Base-by-base conservation (phyloP, 2,797 vertebrate species). In the Gorsachius magnificus region DNA sequence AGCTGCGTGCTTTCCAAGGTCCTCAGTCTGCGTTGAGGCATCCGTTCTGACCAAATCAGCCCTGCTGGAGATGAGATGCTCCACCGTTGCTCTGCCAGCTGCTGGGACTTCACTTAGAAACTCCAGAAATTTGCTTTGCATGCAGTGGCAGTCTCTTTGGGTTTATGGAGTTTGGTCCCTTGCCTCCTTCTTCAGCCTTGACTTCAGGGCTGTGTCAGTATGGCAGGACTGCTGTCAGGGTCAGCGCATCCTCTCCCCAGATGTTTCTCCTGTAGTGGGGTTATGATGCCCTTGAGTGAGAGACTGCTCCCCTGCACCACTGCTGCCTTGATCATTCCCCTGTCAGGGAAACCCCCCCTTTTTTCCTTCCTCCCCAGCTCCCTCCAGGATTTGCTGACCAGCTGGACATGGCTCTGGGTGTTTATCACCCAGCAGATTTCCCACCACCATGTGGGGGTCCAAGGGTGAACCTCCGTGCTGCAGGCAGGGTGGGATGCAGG, bases 401-500 rank as follows among this genome's bases (percentile, higher is more conserved):
- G 61, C n/a, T 50, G 50, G 14, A 22, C 24, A 1, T 7, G 8
- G 35, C 26, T 79, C 58, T 29, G n/a, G 13, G 2, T 36, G n/a
- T 29, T 79, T 12, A 6, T 65, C 46, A 35, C 41, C 16, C 76
- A 50, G 66, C 50, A 78, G 25, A 25, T 54, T 35, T 65, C 65
- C 70, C 13, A 14, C 5, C 1, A 0, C 5, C 0, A 24, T 2
- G 0, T 1, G 1, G 22, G n/a, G 22, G 2, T 4, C 28, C 0
- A 1, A 11, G 33, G 53, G 24, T 46, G 28, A 21, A 7, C 33
- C 17, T 58, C 21, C 0, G 1, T 50, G 74, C 79, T 29, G 48
- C 36, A 13, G 82, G 75, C 74, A 10, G 53, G 38, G 58, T 2
- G 1, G 46, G 43, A 10, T 35, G 56, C 18, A 5, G 76, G 31